Evolutionary conservation across 2,797 vertebrate species (phyloP), one percentile per base, ranked within the genome.

Genomic region (Allochrocebus solatus): DNA sequence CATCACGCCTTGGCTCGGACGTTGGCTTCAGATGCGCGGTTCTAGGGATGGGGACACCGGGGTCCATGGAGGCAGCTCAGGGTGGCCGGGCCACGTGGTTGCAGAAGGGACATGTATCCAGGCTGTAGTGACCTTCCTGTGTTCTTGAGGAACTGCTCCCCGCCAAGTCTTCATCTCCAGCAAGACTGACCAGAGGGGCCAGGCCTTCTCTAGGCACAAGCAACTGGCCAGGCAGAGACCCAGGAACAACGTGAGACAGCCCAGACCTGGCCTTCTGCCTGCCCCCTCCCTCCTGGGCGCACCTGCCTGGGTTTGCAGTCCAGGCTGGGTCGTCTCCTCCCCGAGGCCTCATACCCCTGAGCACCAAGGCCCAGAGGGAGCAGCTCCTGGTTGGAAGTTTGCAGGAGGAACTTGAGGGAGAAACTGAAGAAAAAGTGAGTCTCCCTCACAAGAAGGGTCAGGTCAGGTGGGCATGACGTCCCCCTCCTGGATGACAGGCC

Each of bases 1-100:
- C n/a, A 14, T 30, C 30, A 1, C 13, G 0, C 5, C 1, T 2
- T 30, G 30, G 30, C 14, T 48, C 2, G 8, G 9, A 26, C 11
- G 33, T 28, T 0, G 5, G 55, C 55, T 9, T 43, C 36, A 21
- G 70, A 11, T 41, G 72, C 13, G 16, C 3, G 11, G 14, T 10
- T 82, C 76, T 89, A 16, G n/a, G 26, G 9, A 50, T 26, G 7
- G 14, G 11, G 55, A 41, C 30, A 3, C 9, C 1, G 9, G 26
- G n/a, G 13, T 50, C 5, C 4, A 6, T 16, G 0, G 28, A 10
- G 36, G 36, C 22, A 14, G 36, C 14, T 8, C 6, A 75, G 22
- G 22, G 33, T 13, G 41, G 17, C 21, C 14, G 5, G 28, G 41
- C 2, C 41, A 8, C 24, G 4, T 4, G 4, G 4, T 4, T 26